Base-by-base conservation (phyloP, 1,140 invertebrate genomes). In the Drosophila nebulosa region DNA sequence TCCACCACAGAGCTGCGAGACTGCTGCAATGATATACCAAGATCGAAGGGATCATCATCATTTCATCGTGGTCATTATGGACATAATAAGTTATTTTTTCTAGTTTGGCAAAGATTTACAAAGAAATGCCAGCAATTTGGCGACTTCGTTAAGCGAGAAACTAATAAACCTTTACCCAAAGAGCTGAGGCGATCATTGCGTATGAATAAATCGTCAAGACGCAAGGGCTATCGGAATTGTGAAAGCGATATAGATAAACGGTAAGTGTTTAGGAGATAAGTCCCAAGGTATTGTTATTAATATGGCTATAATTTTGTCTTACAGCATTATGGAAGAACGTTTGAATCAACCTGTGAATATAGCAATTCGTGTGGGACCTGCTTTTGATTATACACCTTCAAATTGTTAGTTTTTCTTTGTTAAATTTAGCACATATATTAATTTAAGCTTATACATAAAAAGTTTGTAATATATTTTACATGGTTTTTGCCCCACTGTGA, bases 191-290 rank as follows among this genome's bases (percentile, higher is more conserved):
- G 75, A 68, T 89, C 85, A 52, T 26, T 91, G 59, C 85, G 89
- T 30, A 55, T 91, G 3, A 91, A 88, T 61, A 91, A 91, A 60
- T 91, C 90, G 56, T 79, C 90, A 4, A 92, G 90, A 58, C 90
- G 85, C 53, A 93, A 92, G 64, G 92, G 92, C 30, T 94, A 93
- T 74, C 90, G 77, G 39, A 83, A 79, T 64, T 92, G 93, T 73
- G 79, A 92, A 12, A 92, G 91, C 4, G 93, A 93, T 22, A 93
- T 93, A 59, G 93, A 94, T 74, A 86, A 92, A 88, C 93, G 93
- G 93, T 92, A 74, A 67, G 71, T 65, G 39, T 26, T 68, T 53
- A 46, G 21, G 16, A 50, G 79, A 83, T 83, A 83, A 83, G 75
- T n/a, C 74, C 64, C 35, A 57, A 57, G 12, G 10, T 57, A 21